Evolutionary conservation across 2,888 invertebrate genomes (phyloP).

Genomic region (Tetragnatha montana): DNA sequence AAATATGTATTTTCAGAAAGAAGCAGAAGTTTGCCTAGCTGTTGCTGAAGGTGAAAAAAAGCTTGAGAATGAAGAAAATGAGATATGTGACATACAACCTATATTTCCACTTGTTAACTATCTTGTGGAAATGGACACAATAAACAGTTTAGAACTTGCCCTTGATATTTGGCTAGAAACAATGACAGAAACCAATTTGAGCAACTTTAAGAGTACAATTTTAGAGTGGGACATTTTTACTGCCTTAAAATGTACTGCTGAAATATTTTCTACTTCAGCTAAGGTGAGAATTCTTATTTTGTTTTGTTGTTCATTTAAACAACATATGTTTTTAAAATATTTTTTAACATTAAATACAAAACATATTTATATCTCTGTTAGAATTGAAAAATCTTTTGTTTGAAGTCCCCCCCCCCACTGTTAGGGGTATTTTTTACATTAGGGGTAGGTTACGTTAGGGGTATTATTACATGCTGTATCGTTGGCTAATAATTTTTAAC

Average conservation of each 20-base stretch:
- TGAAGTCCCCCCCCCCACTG: no score
- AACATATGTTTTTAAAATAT: background rate
- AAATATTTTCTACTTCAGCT: constrained; percentile 33
- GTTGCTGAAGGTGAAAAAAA: constrained; percentile 9
- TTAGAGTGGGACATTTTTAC: constrained; percentile 40
- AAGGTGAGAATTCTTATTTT: constrained; percentile 21
- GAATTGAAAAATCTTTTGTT: no score
- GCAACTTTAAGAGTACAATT: background rate
- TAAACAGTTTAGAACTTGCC: constrained; percentile 52
- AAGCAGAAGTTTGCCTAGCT: constrained; percentile 22
- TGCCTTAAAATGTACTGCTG: constrained; percentile 42
- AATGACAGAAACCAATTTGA: constrained; percentile 2
- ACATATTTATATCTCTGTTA: no score
- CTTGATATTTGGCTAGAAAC: constrained; percentile 50
- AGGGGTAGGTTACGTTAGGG: background rate
- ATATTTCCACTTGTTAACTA: constrained; percentile 50
- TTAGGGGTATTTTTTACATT: no score
- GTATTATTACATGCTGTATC: background rate
- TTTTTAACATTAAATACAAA: no score
- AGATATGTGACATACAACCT: constrained; percentile 59
- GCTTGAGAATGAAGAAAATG: constrained; percentile 51
- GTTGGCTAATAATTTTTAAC: background rate
- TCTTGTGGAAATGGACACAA: constrained; percentile 48
- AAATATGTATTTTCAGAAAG: constrained; percentile 33
- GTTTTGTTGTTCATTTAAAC: background rate